Evolutionary conservation across 2,797 vertebrate species (phyloP), one percentile per base, ranked within the genome.

Genomic region (Falco berigora): DNA sequence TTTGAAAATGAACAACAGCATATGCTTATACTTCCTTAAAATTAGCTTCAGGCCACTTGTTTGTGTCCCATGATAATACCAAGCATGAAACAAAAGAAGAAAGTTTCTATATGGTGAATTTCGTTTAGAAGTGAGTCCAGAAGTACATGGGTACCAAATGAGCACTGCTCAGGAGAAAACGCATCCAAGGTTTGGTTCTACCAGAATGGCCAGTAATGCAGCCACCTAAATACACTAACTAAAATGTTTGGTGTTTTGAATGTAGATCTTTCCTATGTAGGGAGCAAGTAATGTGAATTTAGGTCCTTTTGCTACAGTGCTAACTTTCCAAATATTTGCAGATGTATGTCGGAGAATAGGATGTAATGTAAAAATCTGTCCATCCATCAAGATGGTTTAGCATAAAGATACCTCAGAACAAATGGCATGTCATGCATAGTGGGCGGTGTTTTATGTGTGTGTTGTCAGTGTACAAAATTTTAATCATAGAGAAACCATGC

Each of bases 11-110:
- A 50, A 49, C n/a, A 85, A 44, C 52, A 95, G 75, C 50, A 71
- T 85, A 86, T 44, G 84, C 69, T 92, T 91, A 18, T 66, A 50
- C 20, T 91, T 95, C 90, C 92, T 95, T 91, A 90, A 94, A 97
- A 97, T 87, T 88, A 96, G 77, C 80, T 89, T 72, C 59, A 82
- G 82, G 89, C 55, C 30, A 52, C 40, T 84, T 80, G 55, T 75
- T 76, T 88, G 47, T 90, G 74, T 95, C 74, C 68, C 76, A 79
- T 40, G 63, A 83, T 49, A 80, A 89, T 67, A 94, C 17, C 22
- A 56, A 72, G 36, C 32, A 82, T 72, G 68, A 86, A 96, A 82
- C 18, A 88, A 64, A 80, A 63, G 55, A 68, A 44, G 28, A 46
- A 42, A 68, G 53, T 92, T 95, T 76, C 68, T 82, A 2, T 40